Conservation (phyloP, 2,888 invertebrate species). For the Pollenia labialis region DNA sequence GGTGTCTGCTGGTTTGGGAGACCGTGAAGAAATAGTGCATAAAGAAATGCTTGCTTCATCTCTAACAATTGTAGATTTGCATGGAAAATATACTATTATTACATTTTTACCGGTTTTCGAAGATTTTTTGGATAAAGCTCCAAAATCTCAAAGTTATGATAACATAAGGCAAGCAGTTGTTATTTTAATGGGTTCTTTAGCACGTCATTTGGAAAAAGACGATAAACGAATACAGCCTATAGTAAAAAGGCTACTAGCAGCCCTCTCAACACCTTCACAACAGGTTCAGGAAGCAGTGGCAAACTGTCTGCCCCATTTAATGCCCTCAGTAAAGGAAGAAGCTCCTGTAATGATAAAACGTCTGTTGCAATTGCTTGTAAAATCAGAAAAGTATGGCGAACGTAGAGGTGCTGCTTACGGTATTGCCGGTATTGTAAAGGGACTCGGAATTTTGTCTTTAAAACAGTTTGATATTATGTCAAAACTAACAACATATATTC, state of each 20-base stretch:
- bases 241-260: slow-evolving; percentile 93
- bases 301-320: slow-evolving; percentile 96
- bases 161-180: slow-evolving; percentile 98
- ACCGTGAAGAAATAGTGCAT: slow-evolving; percentile 92
- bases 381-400: slow-evolving; percentile 94
- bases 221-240: slow-evolving; percentile 97
- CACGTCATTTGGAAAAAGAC: slow-evolving; percentile 96
- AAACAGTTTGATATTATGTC: slow-evolving; percentile 98
- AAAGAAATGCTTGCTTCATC: slow-evolving; percentile 97
- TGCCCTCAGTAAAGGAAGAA: slow-evolving; percentile 96
- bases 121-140: slow-evolving; percentile 95
- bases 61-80: slow-evolving; percentile 94
- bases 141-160: slow-evolving; percentile 95
- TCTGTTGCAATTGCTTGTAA: slow-evolving; percentile 93
- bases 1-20: slow-evolving; percentile 93
- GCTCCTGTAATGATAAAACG: slow-evolving; percentile 94
- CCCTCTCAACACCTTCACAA: slow-evolving; percentile 98
- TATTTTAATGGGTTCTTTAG: slow-evolving; percentile 97
- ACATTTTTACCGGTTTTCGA: slow-evolving; percentile 96
- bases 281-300: slow-evolving; percentile 99
- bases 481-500: slow-evolving; percentile 95
- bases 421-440: slow-evolving; percentile 97
- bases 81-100: slow-evolving; percentile 93
- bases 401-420: slow-evolving; percentile 97
- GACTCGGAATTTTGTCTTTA: slow-evolving; percentile 96